Evolutionary conservation across 2,888 invertebrate species (phyloP).

Genomic region (Hypena proboscidalis): DNA sequence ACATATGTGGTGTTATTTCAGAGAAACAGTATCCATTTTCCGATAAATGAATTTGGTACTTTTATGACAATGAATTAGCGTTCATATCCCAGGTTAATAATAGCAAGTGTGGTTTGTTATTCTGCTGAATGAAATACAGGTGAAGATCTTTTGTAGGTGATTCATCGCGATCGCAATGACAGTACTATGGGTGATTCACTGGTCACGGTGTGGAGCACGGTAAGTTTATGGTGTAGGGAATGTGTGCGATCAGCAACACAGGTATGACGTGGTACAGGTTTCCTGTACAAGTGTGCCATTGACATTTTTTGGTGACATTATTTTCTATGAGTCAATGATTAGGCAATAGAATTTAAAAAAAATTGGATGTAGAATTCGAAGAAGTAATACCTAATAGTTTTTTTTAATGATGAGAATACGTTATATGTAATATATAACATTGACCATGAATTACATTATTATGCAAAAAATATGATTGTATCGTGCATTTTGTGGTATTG

Average conservation of each 20-base stretch:
- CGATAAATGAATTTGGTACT: no score
- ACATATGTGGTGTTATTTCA: no score
- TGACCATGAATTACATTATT: no score
- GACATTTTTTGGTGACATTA: neutral
- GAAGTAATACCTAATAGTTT: neutral
- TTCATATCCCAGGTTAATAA: neutral
- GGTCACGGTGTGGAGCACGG: slow-evolving; percentile 55
- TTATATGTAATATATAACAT: no score
- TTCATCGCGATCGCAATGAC: slow-evolving; percentile 45
- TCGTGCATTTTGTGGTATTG: no score
- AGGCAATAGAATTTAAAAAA: no score
- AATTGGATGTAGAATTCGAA: no score
- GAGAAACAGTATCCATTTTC: no score
- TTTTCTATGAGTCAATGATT: neutral
- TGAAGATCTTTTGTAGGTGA: slow-evolving; percentile 49
- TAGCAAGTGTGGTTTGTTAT: slow-evolving; percentile 1
- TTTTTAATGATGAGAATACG: no score
- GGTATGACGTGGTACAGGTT: slow-evolving; percentile 32
- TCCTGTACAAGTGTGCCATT: slow-evolving; percentile 11
- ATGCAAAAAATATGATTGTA: no score
- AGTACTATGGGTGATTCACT: slow-evolving; percentile 45
- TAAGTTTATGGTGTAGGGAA: slow-evolving; percentile 51
- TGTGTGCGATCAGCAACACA: slow-evolving; percentile 40
- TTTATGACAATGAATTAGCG: no score
- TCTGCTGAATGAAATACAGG: slow-evolving; percentile 35